Conservation (phyloP, 1,140 invertebrate species). For the Drosophila truncata region DNA sequence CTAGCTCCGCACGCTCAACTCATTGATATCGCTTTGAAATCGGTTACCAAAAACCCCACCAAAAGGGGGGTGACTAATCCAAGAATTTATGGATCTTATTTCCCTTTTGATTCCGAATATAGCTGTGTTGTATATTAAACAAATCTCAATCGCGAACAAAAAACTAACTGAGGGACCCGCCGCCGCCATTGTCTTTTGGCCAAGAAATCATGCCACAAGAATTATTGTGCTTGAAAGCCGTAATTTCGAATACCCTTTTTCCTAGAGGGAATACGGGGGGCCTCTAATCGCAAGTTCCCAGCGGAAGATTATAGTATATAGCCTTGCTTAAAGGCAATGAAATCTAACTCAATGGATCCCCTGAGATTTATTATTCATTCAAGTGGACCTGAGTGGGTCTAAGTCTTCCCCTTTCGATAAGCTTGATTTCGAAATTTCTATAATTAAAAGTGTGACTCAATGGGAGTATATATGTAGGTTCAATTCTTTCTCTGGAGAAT, state of each 20-base stretch:
- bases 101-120: slow-evolving; percentile 25
- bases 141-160: slow-evolving; percentile 55
- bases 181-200: slow-evolving; percentile 74
- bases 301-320: slow-evolving; percentile 12
- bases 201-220: slow-evolving; percentile 53
- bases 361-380: slow-evolving; percentile 11
- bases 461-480: neutral
- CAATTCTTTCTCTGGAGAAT: neutral
- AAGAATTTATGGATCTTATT: slow-evolving; percentile 46
- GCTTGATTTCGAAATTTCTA: slow-evolving; percentile 3
- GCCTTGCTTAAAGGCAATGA: neutral
- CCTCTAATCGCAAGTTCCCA: slow-evolving; percentile 14
- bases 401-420: neutral
- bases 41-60: slow-evolving; percentile 9
- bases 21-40: slow-evolving; percentile 45
- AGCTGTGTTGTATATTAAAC: slow-evolving; percentile 67
- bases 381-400: neutral
- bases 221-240: slow-evolving; percentile 20
- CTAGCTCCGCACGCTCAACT: no score
- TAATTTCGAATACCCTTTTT: slow-evolving; percentile 29
- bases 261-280: slow-evolving; percentile 15
- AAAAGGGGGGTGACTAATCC: slow-evolving; percentile 43
- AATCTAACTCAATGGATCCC: slow-evolving; percentile 8
- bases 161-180: slow-evolving; percentile 35
- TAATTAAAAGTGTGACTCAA: neutral